phyloP scores from a whole-genome alignment of 2,888 invertebrate species.

The Himalopsyche anomala region DNA sequence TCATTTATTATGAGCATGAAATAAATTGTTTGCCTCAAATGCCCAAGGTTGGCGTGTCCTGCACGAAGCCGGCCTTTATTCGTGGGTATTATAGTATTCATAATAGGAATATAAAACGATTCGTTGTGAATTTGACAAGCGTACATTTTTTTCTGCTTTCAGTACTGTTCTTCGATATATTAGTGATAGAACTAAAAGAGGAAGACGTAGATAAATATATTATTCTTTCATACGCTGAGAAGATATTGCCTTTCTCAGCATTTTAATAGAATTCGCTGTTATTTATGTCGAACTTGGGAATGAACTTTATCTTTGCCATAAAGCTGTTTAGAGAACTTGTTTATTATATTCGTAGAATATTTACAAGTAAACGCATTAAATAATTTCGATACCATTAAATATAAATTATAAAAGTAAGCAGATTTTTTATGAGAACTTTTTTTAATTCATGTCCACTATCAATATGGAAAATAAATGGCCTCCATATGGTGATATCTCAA shows the following conservation, averaged over 20 bases:
- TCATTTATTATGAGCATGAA: no score
- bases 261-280: neutral
- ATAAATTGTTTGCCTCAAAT: neutral
- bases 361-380: no score
- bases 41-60: neutral
- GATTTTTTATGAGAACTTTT: no score
- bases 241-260: slow-evolving; percentile 1
- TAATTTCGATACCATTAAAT: no score
- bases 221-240: slow-evolving; percentile 6
- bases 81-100: slow-evolving; percentile 31
- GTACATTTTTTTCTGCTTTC: neutral
- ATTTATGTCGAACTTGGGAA: no score
- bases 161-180: neutral
- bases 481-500: no score
- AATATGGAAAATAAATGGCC: no score
- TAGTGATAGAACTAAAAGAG: neutral
- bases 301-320: no score
- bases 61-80: neutral
- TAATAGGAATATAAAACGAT: slow-evolving; percentile 31
- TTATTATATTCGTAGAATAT: no score
- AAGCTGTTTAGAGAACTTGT: no score
- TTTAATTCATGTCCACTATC: no score
- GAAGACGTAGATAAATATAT: neutral
- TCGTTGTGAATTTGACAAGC: slow-evolving; percentile 30
- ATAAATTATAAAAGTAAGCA: no score